Percentiles rank a stretch among this genome's conserved stretches.
phyloP scores from a whole-genome alignment of 1,140 invertebrate species.

The Pteromalus puparum region DNA sequence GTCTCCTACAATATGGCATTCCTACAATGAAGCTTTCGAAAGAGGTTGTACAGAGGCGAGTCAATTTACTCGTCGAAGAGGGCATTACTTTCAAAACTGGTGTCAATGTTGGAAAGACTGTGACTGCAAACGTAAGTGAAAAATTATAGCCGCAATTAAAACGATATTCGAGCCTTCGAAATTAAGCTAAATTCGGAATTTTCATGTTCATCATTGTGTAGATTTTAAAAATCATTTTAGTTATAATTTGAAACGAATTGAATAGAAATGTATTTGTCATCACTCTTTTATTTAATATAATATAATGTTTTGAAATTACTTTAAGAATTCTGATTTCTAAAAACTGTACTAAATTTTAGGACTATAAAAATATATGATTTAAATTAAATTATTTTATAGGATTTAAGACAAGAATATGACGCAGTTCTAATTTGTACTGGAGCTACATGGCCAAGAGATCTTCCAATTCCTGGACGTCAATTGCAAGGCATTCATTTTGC shows the following conservation, averaged over 20 bases:
- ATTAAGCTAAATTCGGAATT: no score
- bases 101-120: constrained; percentile 93
- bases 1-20: constrained; percentile 97
- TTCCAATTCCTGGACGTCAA: constrained; percentile 89
- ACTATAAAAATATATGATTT: background rate
- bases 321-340: no score
- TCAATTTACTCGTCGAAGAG: constrained; percentile 91
- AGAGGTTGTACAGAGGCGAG: constrained; percentile 91
- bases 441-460: constrained; percentile 96
- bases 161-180: no score
- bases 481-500: constrained; percentile 96
- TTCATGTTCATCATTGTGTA: no score
- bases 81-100: constrained; percentile 94
- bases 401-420: constrained; percentile 86
- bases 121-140: constrained; percentile 82
- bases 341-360: no score
- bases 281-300: no score
- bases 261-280: no score
- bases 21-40: constrained; percentile 98
- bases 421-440: constrained; percentile 94
- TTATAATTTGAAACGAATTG: no score
- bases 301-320: no score
- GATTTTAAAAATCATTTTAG: no score
- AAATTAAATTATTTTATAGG: constrained; percentile 59
- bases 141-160: no score